Evolutionary conservation across 2,113 vertebrate species (phyloP), one percentile per base, ranked within the genome.

Genomic region (Sinocyclocheilus anophthalmus): DNA sequence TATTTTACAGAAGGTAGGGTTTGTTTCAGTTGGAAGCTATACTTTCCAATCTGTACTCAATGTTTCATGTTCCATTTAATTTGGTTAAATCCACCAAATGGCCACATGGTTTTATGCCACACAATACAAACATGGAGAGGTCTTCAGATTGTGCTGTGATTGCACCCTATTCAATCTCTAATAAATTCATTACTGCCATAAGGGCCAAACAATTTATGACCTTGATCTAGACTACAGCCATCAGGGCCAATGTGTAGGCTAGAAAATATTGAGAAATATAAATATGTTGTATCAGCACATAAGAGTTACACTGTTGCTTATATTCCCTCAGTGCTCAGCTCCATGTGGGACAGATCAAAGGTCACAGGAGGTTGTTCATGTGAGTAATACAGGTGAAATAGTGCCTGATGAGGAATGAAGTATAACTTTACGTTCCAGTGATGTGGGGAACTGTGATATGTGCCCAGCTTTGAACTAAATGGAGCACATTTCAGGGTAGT

Each of bases 271-370:
- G n/a, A 6, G 4, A 70, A 33, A 70, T 70, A 70, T 57, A 33
- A 57, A 78, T n/a, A 53, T 82, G 67, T 50, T 57, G 14, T 42
- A 24, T 77, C 81, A 70, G 81, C 81, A 83, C 81, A 70, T 33
- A 26, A 53, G 72, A 69, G 73, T 78, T 24, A 61, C 67, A 30
- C n/a, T 50, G 14, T 75, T 24, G 42, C 37, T 42, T 42, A 14
- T 55, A 78, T 79, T 50, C 53, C 24, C 77, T 10, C 37, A 94
- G 89, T 91, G 79, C 88, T 97, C 97, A 0, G 96, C 97, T 90
- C 96, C 97, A 2, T 98, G 97, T 63, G 97, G 97, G 1, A 95
- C 97, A 91, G 97, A 97, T n/a, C 97, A 99, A 91, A 95, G 95
- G 90, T 96, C 95, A 14, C 93, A 96, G 5, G 97, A 98, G 33